Evolutionary conservation across 2,888 invertebrate genomes (phyloP), one percentile per base, ranked within the genome.

Genomic region (Mesodorylaimus sp.): DNA sequence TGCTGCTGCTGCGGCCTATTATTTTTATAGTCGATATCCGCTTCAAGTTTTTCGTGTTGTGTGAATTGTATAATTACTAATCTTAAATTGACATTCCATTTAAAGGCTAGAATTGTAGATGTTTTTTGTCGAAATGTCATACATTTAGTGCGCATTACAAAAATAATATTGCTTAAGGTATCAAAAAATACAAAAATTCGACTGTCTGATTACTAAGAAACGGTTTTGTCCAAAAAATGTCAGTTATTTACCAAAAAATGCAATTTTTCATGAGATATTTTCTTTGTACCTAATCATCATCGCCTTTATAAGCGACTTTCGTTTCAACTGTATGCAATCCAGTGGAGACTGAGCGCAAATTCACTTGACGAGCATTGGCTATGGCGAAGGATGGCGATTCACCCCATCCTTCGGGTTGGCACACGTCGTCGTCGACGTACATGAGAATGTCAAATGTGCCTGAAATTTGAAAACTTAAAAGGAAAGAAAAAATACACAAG

Each of bases 401-500:
- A 0, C 81, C 78, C 95, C 95, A 97, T 59, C 82, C 79, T 13
- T 80, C 79, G 0, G 89, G 88, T 28, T 88, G 77, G 56, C 81
- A 79, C 48, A 84, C 79, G 62, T 83, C 82, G 54, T 75, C 75
- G 59, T 80, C 78, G 0, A 89, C 86, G 65, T 91, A 88, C 52
- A 91, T 82, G 61, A 89, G 75, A 36, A 97, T 77, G 68, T 97
- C 95, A 68, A 97, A 95, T 0, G 85, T 80, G n/a, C n/a, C n/a
- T n/a, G 16, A 32, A 32, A 32, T 32, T 32, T 32, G 7, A 32
- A 16, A 7, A 10, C 16, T 32, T 10, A 10, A 10, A 10, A 7
- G 32, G 32, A 7, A 10, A 7, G 32, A 32, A 32, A 32, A 32
- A 7, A 32, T 32, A 10, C 7, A 32, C 7, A 32, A 32, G 16